A percentile compares a stretch with the other conserved stretches of the same genome.
Evolutionary conservation across 2,113 vertebrate species (phyloP).

Genomic region (Centropus unirufus): DNA sequence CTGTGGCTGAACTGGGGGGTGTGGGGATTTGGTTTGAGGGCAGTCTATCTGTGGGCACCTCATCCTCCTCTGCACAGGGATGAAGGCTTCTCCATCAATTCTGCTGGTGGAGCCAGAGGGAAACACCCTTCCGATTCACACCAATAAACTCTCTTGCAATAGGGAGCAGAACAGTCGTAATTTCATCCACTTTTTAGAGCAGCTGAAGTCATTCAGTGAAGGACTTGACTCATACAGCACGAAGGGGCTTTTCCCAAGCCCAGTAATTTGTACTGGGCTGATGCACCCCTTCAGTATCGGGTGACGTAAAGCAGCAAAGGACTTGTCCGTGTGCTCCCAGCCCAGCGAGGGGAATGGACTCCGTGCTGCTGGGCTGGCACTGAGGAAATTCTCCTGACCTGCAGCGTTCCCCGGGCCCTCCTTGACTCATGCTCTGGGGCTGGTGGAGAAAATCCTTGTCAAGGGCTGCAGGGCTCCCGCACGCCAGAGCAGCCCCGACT

Average conservation of each 20-base stretch:
- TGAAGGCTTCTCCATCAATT: neutral
- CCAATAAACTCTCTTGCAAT: neutral
- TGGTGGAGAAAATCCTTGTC: neutral
- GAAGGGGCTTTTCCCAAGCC: neutral
- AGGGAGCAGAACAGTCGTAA: neutral
- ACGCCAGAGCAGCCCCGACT: neutral
- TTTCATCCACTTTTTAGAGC: neutral
- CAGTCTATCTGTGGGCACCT: rapidly evolving
- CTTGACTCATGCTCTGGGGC: rapidly evolving
- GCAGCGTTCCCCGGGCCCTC: neutral
- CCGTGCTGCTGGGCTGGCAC: neutral
- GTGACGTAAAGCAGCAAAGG: neutral
- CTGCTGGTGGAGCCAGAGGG: neutral
- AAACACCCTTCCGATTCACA: neutral
- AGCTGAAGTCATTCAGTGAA: neutral
- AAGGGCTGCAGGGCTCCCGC: neutral
- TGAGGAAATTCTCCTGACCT: neutral
- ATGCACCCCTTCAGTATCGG: neutral
- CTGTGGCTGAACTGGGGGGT: rapidly evolving
- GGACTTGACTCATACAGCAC: neutral
- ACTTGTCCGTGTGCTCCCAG: neutral
- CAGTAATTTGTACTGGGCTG: neutral
- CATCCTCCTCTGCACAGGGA: rapidly evolving
- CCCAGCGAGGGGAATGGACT: neutral
- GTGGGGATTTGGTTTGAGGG: neutral